Base-by-base conservation (phyloP, 2,113 vertebrate genomes). In the Planiliza haematocheilus region DNA sequence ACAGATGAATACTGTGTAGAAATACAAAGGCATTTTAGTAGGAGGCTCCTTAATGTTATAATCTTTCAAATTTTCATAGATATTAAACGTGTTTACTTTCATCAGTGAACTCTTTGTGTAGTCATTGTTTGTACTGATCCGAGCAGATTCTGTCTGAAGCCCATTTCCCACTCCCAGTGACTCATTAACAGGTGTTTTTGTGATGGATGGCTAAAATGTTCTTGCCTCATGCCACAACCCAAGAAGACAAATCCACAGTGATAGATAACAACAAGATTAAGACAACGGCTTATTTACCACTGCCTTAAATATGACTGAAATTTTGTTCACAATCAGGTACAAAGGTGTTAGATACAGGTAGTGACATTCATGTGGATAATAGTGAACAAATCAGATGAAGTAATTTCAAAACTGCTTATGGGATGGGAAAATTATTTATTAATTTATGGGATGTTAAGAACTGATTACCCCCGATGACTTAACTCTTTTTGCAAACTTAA, bases 241-340 rank as follows among this genome's bases (percentile, higher is more conserved):
- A 8, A 39, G 13, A 8, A 10, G 49, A 59, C 1, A 70, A 67
- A 42, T 49, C n/a, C 46, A 51, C 11, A 51, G 43, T 59, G 46
- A 58, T 4, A 57, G 20, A 36, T 2, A 12, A 38, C 4, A 46
- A 5, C 17, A 48, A 53, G 2, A 6, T 30, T 11, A 7, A 52
- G 3, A 57, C 14, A 2, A 56, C 7, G 1, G 7, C 4, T 45
- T 55, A 2, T 7, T 39, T 24, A 38, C 48, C n/a, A 48, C 14
- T 24, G 17, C 4, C 14, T 50, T 2, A 41, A 65, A 24, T 30
- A 11, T 39, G 12, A 36, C 46, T 37, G 9, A 38, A 51, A 20
- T 57, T 39, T 11, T 55, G 7, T 53, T 30, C 24, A 30, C 24
- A 30, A 30, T 30, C 5, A 30, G 24, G 24, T 30, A 30, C 24